Conservation (phyloP, 92 coral and sea anemone species). For the Paramuricea clavata region DNA sequence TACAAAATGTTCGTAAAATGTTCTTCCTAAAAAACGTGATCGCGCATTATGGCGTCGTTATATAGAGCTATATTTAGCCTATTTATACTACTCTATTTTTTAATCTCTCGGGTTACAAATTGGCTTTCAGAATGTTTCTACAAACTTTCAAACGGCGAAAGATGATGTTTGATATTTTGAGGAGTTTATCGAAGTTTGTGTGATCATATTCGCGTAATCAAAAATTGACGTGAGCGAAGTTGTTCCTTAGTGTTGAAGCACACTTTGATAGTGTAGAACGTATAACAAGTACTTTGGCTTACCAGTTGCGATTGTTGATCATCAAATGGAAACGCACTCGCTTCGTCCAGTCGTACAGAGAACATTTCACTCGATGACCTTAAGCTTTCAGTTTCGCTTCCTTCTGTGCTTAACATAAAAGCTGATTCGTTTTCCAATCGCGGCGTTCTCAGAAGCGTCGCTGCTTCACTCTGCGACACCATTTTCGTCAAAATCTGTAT, state of each 20-base stretch:
- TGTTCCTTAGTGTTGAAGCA: not conserved
- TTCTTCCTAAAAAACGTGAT: no score
- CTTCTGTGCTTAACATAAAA: not conserved
- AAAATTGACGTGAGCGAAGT: no score
- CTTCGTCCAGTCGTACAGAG: not conserved
- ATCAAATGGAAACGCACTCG: not conserved
- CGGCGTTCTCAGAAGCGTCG: slow-evolving; percentile 27
- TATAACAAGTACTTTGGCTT: not conserved
- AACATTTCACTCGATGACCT: not conserved
- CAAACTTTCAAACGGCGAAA: no score
- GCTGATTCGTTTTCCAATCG: not conserved
- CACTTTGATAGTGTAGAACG: not conserved
- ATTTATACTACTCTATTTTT: no score
- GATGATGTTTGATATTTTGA: no score
- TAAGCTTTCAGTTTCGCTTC: not conserved
- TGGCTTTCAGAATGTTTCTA: no score
- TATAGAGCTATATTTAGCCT: no score
- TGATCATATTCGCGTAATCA: no score
- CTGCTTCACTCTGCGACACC: slow-evolving; percentile 41
- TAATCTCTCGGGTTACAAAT: no score
- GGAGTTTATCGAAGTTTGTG: no score
- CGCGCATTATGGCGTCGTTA: no score
- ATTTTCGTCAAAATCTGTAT: slow-evolving; percentile 60
- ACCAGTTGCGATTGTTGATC: not conserved
- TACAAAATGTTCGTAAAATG: no score